These are phyloP conservation scores for Nephotettix cincticeps DNA, from an alignment of 1,140 invertebrate species.

Conservation along the genomic window DNA sequence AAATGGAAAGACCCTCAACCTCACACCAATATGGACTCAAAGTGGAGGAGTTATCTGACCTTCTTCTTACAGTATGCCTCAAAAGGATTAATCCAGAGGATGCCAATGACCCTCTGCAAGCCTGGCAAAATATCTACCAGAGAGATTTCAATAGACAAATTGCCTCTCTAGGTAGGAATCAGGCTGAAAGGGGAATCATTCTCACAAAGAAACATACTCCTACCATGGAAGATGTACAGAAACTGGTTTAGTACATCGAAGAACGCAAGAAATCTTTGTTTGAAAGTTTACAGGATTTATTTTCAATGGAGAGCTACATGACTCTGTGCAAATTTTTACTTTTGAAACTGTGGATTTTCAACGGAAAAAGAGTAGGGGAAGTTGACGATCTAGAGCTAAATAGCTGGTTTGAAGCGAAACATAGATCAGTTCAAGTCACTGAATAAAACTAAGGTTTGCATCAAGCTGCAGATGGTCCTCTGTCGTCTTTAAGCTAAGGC, in stretches of 20 bases:
- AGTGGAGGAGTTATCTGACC: neutral
- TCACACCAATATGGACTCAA: constrained; percentile 1
- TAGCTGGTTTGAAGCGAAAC: neutral
- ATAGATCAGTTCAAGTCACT: constrained; percentile 3
- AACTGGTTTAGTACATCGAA: neutral
- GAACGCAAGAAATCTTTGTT: neutral
- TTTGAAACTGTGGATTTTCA: constrained; percentile 13
- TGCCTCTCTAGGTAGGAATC: neutral
- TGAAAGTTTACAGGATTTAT: neutral
- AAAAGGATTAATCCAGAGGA: neutral
- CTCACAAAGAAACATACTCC: neutral
- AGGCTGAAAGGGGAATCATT: neutral
- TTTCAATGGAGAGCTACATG: no score
- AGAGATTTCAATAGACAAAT: neutral
- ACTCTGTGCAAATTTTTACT: neutral
- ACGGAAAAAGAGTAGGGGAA: constrained; percentile 6
- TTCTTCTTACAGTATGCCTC: neutral
- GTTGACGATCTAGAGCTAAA: neutral
- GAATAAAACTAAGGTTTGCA: neutral
- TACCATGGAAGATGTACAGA: neutral
- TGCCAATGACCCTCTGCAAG: neutral
- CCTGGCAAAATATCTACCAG: neutral
- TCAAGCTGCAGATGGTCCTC: neutral
- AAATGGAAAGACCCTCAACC: neutral
- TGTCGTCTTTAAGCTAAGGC: neutral